These are phyloP conservation scores for Scolopax mira DNA, from an alignment of 2,113 vertebrate species.

Conservation along the genomic window DNA sequence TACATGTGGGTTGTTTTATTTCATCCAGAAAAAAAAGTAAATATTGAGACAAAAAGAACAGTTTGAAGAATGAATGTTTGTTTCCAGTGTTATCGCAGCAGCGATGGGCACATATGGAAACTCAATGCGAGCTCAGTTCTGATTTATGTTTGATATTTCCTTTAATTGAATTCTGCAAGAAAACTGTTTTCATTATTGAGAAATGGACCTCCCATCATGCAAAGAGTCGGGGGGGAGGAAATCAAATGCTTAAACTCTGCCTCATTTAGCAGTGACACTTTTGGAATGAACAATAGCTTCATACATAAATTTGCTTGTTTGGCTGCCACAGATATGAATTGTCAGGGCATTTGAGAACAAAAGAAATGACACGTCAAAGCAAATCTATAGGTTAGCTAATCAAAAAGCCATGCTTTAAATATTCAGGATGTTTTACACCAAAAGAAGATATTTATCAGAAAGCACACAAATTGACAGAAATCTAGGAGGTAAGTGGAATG, in stretches of 20 bases:
- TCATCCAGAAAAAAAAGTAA: not conserved
- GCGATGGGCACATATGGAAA: slow-evolving; percentile 27
- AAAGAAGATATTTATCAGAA: slow-evolving; percentile 20
- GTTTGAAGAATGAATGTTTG: not conserved
- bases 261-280: slow-evolving; percentile 51
- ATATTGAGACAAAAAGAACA: not conserved
- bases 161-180: slow-evolving; percentile 61
- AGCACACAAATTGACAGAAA: slow-evolving; percentile 11
- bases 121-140: slow-evolving; percentile 1
- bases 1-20: not conserved
- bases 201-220: slow-evolving; percentile 59
- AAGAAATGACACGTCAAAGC: slow-evolving; percentile 33
- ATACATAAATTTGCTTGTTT: slow-evolving; percentile 41
- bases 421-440: slow-evolving; percentile 23
- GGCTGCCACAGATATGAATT: slow-evolving; percentile 34
- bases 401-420: slow-evolving; percentile 26
- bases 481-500: not conserved
- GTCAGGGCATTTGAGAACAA: slow-evolving; percentile 29
- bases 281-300: slow-evolving; percentile 36
- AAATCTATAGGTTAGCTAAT: slow-evolving; percentile 43
- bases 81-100: not conserved
- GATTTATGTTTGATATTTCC: slow-evolving; percentile 48
- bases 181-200: slow-evolving; percentile 60
- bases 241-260: slow-evolving; percentile 33
- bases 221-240: not conserved